Base-by-base conservation (phyloP, 2,113 vertebrate species). In the Atlantisia rogersi region DNA sequence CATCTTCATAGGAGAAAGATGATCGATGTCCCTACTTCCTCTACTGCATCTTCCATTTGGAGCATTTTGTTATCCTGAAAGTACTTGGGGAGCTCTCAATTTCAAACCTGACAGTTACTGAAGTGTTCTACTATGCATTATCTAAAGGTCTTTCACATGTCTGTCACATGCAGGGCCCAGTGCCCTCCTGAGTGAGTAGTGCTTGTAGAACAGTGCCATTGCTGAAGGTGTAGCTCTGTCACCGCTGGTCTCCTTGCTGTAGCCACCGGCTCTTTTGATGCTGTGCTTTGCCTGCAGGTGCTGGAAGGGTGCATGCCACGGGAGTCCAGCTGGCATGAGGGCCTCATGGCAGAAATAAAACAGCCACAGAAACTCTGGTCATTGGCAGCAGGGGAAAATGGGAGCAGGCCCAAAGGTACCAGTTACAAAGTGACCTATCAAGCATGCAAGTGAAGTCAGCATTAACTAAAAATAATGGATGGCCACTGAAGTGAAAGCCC, bases 291-390 rank as follows among this genome's bases (percentile, higher is more conserved):
- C 63, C 50, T 82, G 29, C 71, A 97, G 97, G 83, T 88, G 56
- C 40, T 84, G 31, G 65, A 93, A 29, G 87, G 88, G 12, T 10
- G 28, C n/a, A 59, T 84, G 48, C 90, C 40, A 3, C 28, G 10
- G 42, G 25, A 96, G n/a, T 52, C 67, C 40, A 88, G 76, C 48
- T 69, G 91, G 37, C 94, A 93, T 7, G 77, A 97, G 35, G 93
- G 76, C 35, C 79, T 96, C 40, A 84, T 81, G 95, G 92, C 39
- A 44, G 95, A 96, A 94, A 40, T 92, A 24, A 96, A 96, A 63
- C 80, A 3, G 17, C 60, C 79, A 24, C 85, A 14, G 1, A 92
- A 86, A 19, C 84, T 96, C 70, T 4, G 0, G 12, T n/a, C 94
- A 20, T 5, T 79, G 39, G 25, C 67, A 82, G 60, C 31, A 82